Conservation (phyloP, 2,888 invertebrate species). For the Mimachlamys varia region DNA sequence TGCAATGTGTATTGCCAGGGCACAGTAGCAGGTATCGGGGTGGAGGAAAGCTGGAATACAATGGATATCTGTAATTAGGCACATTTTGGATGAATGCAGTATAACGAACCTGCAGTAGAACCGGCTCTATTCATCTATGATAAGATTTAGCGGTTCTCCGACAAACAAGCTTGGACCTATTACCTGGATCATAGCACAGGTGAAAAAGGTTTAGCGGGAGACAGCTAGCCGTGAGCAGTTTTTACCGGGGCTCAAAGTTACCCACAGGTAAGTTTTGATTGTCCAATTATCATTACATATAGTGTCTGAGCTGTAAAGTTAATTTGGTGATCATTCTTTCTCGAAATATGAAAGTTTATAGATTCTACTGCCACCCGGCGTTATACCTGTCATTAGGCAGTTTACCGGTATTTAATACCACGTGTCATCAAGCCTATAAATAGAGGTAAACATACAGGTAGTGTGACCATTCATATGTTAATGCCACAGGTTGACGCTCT, state of each 20-base stretch:
- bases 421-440: constrained; percentile 49
- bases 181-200: constrained; percentile 2
- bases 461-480: constrained; percentile 54
- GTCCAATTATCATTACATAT: constrained; percentile 40
- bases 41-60: neutral
- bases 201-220: constrained; percentile 37
- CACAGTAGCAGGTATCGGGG: constrained; percentile 32
- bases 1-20: constrained; percentile 24
- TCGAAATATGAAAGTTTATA: constrained; percentile 42
- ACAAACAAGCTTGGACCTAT: constrained; percentile 50
- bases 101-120: constrained; percentile 17
- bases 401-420: constrained; percentile 40
- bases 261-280: constrained; percentile 37
- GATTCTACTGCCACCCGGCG: no score
- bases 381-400: constrained; percentile 37
- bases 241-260: constrained; percentile 35
- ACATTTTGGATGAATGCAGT: constrained; percentile 34
- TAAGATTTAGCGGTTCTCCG: constrained; percentile 37
- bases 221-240: constrained; percentile 20
- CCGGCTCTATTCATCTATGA: constrained; percentile 37
- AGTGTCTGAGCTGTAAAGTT: constrained; percentile 35
- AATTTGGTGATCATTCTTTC: constrained; percentile 41
- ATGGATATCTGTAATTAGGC: constrained; percentile 16
- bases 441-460: constrained; percentile 49
- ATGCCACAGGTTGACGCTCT: constrained; percentile 55